Evolutionary conservation across 2,888 invertebrate genomes (phyloP).

Genomic region (Hesperia comma): DNA sequence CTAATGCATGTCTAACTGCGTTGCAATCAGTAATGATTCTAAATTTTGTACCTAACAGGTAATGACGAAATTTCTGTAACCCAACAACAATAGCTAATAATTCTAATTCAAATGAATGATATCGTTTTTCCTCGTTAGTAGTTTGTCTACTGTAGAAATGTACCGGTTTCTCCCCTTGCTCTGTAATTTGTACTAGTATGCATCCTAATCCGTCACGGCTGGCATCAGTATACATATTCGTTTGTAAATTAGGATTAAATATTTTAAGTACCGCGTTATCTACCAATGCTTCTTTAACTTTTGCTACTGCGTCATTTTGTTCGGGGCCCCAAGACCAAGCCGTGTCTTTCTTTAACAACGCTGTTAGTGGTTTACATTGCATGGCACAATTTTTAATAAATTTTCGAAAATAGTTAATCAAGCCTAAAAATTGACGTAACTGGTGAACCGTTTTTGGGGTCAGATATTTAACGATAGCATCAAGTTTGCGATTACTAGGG

Average conservation of each 20-base stretch:
- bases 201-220: slow-evolving; percentile 35
- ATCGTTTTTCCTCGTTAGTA: slow-evolving; percentile 21
- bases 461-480: slow-evolving; percentile 28
- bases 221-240: slow-evolving; percentile 34
- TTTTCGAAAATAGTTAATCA: slow-evolving; percentile 35
- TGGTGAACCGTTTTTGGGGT: slow-evolving; percentile 31
- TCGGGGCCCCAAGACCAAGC: slow-evolving; percentile 25
- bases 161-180: slow-evolving; percentile 13
- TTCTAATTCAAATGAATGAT: slow-evolving; percentile 34
- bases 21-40: slow-evolving; percentile 38
- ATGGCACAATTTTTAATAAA: slow-evolving; percentile 32
- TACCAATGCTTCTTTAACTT: slow-evolving; percentile 27
- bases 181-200: slow-evolving; percentile 22
- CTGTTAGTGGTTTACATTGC: slow-evolving; percentile 30
- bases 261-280: slow-evolving; percentile 22
- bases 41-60: slow-evolving; percentile 31
- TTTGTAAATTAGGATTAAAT: slow-evolving; percentile 32
- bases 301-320: slow-evolving; percentile 17
- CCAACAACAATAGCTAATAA: slow-evolving; percentile 28
- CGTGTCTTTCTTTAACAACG: slow-evolving; percentile 28
- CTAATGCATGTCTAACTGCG: slow-evolving; percentile 28
- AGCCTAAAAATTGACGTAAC: slow-evolving; percentile 36
- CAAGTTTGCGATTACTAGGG: slow-evolving; percentile 27
- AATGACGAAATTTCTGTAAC: slow-evolving; percentile 37
- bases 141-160: slow-evolving; percentile 29